Evolutionary conservation across 2,888 invertebrate genomes (phyloP).

Genomic region (Campopleginae sp.): DNA sequence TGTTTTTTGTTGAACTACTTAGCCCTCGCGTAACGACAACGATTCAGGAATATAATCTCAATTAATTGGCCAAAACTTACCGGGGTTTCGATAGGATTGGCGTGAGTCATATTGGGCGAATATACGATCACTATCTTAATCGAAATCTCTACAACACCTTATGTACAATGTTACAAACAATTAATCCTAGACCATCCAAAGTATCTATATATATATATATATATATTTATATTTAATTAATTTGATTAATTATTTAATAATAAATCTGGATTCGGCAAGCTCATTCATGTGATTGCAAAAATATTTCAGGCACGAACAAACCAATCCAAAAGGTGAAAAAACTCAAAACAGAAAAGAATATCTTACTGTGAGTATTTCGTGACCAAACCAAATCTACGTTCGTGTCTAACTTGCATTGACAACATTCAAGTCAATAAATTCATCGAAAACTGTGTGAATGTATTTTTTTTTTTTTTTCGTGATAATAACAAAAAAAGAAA

Average conservation of each 20-base stretch:
- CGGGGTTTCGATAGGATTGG: conserved; percentile 79
- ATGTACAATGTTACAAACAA: conserved; percentile 57
- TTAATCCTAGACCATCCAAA: conserved; percentile 50
- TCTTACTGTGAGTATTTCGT: conserved; percentile 27
- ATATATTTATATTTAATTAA: neutral
- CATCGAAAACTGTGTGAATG: neutral
- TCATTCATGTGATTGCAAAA: conserved; percentile 72
- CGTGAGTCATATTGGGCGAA: conserved; percentile 79
- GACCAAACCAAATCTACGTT: conserved; percentile 6
- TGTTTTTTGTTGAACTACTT: too few relatives aligned
- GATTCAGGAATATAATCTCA: conserved; percentile 70
- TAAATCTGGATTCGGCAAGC: conserved; percentile 75
- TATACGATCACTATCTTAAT: conserved; percentile 65
- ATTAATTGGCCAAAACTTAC: conserved; percentile 79
- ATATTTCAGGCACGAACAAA: conserved; percentile 60
- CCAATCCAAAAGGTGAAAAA: conserved; percentile 31
- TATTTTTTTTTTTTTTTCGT: neutral
- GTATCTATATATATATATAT: conserved; percentile 43
- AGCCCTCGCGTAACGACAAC: conserved; percentile 58
- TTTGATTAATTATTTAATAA: conserved; percentile 17
- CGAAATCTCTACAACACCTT: conserved; percentile 64
- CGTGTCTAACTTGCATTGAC: conserved; percentile 22
- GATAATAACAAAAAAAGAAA: conserved; percentile 17
- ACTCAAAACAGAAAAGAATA: conserved; percentile 50
- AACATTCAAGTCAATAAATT: conserved; percentile 21